Percentiles rank a stretch among this genome's conserved stretches.
Evolutionary conservation across 1,140 invertebrate species (phyloP).

Genomic region (Zaprionus kolodkinae): DNA sequence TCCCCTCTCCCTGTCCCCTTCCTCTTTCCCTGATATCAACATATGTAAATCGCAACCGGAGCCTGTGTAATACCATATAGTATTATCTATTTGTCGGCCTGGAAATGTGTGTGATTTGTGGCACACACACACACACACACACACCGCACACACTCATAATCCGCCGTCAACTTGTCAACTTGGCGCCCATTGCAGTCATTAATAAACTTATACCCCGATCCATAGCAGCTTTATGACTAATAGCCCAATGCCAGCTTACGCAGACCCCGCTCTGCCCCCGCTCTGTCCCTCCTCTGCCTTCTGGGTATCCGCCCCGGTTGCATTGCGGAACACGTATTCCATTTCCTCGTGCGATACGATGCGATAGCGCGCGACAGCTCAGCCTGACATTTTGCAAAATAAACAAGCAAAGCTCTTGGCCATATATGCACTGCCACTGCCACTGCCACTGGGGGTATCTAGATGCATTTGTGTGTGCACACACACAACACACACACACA

Average conservation of each 20-base stretch:
- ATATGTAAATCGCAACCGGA: not conserved
- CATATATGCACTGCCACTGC: constrained; percentile 12
- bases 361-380: constrained; percentile 14
- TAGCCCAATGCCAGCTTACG: constrained; percentile 62
- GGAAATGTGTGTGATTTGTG: constrained; percentile 8
- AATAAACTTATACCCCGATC: constrained; percentile 66
- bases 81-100: constrained; percentile 7
- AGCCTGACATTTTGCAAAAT: constrained; percentile 42
- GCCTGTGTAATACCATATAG: too few species aligned
- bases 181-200: constrained; percentile 51
- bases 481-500: not conserved
- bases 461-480: constrained; percentile 23
- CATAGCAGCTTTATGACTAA: constrained; percentile 73
- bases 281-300: not conserved
- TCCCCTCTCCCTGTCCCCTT: too few species aligned
- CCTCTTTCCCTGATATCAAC: not conserved
- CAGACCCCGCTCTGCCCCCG: not conserved
- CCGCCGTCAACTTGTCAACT: constrained; percentile 28
- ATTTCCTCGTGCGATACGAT: constrained; percentile 59
- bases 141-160: not conserved
- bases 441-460: constrained; percentile 7
- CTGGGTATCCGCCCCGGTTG: constrained; percentile 12
- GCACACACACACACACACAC: not conserved
- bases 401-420: constrained; percentile 44
- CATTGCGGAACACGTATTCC: constrained; percentile 32